Base-by-base conservation (phyloP, 2,797 vertebrate genomes). In the Tokudaia tokunoshimensis region DNA sequence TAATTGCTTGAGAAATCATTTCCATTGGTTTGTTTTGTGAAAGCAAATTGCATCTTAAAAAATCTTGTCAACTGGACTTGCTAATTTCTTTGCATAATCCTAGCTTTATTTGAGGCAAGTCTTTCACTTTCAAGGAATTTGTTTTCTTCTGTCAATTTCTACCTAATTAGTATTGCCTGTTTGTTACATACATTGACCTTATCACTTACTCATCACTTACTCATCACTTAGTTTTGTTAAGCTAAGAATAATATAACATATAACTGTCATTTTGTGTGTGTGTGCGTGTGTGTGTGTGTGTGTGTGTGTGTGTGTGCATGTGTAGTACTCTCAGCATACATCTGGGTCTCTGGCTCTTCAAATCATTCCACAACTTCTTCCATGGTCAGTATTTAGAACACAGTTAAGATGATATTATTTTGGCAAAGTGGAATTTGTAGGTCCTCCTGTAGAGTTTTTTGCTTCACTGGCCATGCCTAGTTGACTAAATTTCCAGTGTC, bases 131-230 rank as follows among this genome's bases (percentile, higher is more conserved):
- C 12, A 80, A 75, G 14, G 6, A 37, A 92, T 65, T 34, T 83
- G 0, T 94, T 94, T 94, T 94, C 37, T 88, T 86, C n/a, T 83
- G 34, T 90, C 47, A 61, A 34, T 74, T 41, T 82, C 26, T 91
- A 50, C 8, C 19, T n/a, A 84, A n/a, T 86, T 89, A 86, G 6
- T 20, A 91, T 81, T 84, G 12, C 3, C n/a, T 91, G 1, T 86
- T 37, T 94, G 31, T 79, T 82, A 59, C 44, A 85, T 83, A 70
- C 3, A 52, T 70, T 91, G 6, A 6, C 20, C 63, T n/a, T n/a
- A n/a, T n/a, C n/a, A n/a, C n/a, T n/a, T n/a, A n/a, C n/a, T n/a
- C n/a, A n/a, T n/a, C n/a, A n/a, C n/a, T n/a, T n/a, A n/a, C n/a
- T n/a, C n/a, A n/a, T 15, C 14, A 47, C 15, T 31, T 47, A 87